Percentiles rank a stretch among this genome's conserved stretches.
phyloP scores from a whole-genome alignment of 64 coral and sea anemone species.

The Exaiptasia diaphana region DNA sequence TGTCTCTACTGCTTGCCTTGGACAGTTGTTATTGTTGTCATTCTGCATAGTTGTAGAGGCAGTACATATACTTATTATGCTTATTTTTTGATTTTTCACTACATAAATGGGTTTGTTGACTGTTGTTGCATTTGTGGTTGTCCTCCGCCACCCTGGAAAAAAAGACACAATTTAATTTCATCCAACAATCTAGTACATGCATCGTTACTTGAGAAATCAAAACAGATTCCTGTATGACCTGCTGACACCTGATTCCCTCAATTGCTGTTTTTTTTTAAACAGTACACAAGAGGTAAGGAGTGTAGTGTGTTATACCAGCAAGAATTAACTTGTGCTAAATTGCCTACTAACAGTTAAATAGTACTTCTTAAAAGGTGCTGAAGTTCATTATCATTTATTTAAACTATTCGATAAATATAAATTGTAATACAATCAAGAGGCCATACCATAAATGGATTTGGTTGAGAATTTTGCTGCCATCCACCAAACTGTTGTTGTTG shows the following conservation, averaged over 20 bases:
- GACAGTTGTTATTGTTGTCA: no score
- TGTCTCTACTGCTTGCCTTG: no score
- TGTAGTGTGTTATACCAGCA: background rate
- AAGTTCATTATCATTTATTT: background rate
- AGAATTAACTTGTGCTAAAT: background rate
- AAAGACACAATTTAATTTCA: background rate
- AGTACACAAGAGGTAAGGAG: no score
- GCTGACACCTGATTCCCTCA: background rate
- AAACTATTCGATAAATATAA: background rate
- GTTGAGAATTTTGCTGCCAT: constrained; percentile 79
- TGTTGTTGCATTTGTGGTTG: constrained; percentile 79
- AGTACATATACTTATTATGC: no score
- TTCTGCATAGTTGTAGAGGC: no score
- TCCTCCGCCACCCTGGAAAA: constrained; percentile 52
- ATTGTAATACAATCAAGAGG: background rate
- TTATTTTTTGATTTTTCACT: constrained; percentile 15
- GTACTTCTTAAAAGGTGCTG: background rate
- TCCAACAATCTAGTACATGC: background rate
- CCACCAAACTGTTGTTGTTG: constrained; percentile 76
- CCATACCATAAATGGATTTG: constrained; percentile 97
- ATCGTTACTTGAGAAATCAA: background rate
- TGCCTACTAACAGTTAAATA: background rate
- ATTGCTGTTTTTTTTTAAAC: background rate
- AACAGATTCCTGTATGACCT: background rate
- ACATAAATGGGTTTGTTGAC: constrained; percentile 99